Percentiles rank a stretch among this genome's conserved stretches.
These are phyloP conservation scores for Cyaniris semiargus DNA, from an alignment of 2,888 invertebrate genomes.

Conservation along the genomic window DNA sequence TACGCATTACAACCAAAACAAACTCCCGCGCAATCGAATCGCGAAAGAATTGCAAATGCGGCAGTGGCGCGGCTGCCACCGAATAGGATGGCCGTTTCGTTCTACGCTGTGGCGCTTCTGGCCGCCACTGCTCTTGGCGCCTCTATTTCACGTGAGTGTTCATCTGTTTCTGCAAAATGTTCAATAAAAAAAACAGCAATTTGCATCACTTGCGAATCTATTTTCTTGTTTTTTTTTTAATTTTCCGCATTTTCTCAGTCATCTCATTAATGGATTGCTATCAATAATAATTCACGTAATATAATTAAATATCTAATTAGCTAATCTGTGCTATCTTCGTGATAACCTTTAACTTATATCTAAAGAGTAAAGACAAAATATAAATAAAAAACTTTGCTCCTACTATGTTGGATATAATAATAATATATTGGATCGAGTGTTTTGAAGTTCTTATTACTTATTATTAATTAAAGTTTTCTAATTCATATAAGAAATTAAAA, in stretches of 20 bases:
- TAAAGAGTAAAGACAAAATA: neutral
- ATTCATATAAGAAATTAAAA: no score
- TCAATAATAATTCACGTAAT: neutral
- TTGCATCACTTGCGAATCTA: neutral
- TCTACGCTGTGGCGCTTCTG: constrained; percentile 63
- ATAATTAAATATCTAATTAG: neutral
- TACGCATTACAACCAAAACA: constrained; percentile 25
- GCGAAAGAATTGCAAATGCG: constrained; percentile 66
- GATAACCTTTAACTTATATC: neutral
- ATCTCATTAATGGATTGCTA: neutral
- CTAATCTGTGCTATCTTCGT: neutral
- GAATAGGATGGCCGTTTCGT: constrained; percentile 68
- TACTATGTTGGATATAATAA: neutral
- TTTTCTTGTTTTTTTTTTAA: neutral
- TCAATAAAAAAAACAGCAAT: neutral
- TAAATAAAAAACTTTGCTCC: neutral
- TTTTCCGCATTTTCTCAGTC: neutral
- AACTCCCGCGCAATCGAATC: constrained; percentile 56
- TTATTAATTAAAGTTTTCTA: no score
- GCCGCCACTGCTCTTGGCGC: constrained; percentile 70
- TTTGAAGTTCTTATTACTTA: neutral
- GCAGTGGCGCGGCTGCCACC: constrained; percentile 68
- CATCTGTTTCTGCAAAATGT: neutral
- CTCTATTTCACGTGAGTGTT: constrained; percentile 69
- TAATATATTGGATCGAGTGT: neutral